Percentiles rank a stretch among this genome's conserved stretches.
phyloP scores from a whole-genome alignment of 1,140 invertebrate genomes.

The Scaptomyza graminum region DNA sequence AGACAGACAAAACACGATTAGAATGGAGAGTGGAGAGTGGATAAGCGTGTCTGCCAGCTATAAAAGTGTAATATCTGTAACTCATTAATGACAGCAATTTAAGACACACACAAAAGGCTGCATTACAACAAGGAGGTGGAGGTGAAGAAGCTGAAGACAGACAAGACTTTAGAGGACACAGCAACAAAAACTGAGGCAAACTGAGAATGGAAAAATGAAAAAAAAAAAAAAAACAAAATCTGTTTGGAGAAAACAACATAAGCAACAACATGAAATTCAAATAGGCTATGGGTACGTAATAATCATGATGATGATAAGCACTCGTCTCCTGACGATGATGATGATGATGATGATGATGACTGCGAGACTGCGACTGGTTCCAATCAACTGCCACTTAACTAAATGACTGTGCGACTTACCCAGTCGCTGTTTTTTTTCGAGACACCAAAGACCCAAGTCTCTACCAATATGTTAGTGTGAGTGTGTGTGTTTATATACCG shows the following conservation, averaged over 20 bases:
- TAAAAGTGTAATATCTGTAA: conserved; percentile 83
- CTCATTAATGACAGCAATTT: conserved; percentile 80
- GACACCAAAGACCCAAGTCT: conserved; percentile 30
- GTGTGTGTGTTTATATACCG: conserved; percentile 45
- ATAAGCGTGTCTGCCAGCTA: conserved; percentile 79
- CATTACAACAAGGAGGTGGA: not conserved
- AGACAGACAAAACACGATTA: conserved; percentile 62
- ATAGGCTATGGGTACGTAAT: conserved; percentile 32
- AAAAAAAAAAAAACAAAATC: conserved; percentile 38
- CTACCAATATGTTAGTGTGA: conserved; percentile 21
- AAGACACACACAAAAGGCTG: conserved; percentile 38
- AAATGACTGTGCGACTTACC: conserved; percentile 74
- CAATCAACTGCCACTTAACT: conserved; percentile 82
- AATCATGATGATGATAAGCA: conserved; percentile 9
- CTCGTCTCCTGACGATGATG: conserved; percentile 9
- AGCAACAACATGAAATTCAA: conserved; percentile 30
- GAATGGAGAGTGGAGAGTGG: conserved; percentile 67
- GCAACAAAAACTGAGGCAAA: conserved; percentile 6
- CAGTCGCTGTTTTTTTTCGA: conserved; percentile 36
- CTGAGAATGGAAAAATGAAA: conserved; percentile 7
- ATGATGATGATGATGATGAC: conserved; percentile 28
- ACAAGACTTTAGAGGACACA: conserved; percentile 4
- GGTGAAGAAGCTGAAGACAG: not conserved
- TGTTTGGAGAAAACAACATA: conserved; percentile 28
- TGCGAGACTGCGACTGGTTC: conserved; percentile 68